Conservation (phyloP, 2,888 invertebrate genomes). For the Leucophenga montana region DNA sequence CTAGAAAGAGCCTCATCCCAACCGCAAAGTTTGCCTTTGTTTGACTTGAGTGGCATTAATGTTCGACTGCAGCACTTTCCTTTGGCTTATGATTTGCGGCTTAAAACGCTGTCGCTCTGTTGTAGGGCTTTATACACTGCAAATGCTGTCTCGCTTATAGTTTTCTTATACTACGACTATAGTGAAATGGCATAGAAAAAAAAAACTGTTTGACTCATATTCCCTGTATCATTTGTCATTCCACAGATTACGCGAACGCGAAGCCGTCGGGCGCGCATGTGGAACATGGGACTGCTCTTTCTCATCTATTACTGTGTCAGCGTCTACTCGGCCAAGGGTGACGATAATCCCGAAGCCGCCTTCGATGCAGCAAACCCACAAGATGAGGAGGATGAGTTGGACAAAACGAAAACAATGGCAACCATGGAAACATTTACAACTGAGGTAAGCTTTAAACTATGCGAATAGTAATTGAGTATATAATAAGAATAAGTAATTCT, state of each 20-base stretch:
- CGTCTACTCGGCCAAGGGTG: slow-evolving; percentile 72
- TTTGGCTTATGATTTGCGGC: too few relatives aligned
- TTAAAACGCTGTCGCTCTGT: not conserved
- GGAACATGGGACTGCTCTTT: slow-evolving; percentile 80
- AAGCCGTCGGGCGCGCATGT: slow-evolving; percentile 79
- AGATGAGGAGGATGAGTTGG: slow-evolving; percentile 33
- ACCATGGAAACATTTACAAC: slow-evolving; percentile 27
- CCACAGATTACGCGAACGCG: slow-evolving; percentile 60
- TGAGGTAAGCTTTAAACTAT: slow-evolving; percentile 35
- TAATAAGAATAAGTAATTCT: not conserved
- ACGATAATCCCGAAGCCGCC: slow-evolving; percentile 46
- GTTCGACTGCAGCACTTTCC: not conserved
- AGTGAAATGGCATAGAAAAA: not conserved
- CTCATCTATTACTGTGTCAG: slow-evolving; percentile 80
- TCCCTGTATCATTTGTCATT: not conserved
- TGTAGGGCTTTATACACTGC: slow-evolving; percentile 2
- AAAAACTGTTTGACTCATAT: too few relatives aligned
- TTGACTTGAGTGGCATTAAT: too few relatives aligned
- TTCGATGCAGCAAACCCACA: slow-evolving; percentile 48
- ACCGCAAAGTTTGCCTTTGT: too few relatives aligned
- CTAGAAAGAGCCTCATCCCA: not conserved
- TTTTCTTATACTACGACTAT: not conserved
- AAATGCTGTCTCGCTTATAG: not conserved
- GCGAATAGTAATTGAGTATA: not conserved
- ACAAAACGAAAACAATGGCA: slow-evolving; percentile 31